Evolutionary conservation across 2,797 vertebrate genomes (phyloP), one percentile per base, ranked within the genome.

Genomic region (Odontamblyopus lacepedii): DNA sequence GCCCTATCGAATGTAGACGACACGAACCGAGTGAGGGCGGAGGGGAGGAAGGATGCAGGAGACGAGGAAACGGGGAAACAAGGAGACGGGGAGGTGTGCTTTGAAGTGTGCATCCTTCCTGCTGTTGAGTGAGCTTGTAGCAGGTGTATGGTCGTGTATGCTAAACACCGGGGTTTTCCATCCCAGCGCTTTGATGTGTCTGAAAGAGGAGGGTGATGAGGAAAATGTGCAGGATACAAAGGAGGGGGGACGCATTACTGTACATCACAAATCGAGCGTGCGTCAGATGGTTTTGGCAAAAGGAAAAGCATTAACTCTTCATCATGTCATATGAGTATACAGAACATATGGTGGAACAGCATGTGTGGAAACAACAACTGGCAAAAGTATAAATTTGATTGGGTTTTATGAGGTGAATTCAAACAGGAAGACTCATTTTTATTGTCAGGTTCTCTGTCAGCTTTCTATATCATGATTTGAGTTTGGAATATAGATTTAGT

Each of bases 151-250:
- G 76, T 86, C 90, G 61, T 63, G 84, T 88, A 83, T 82, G 76
- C 78, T 87, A 91, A 90, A 87, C 82, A 91, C 75, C 4, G 71
- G 71, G 73, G 76, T 78, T 66, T 85, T 86, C 70, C 78, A 73
- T 74, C 80, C 30, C 6, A 44, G 72, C 13, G 75, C 88, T 91
- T 91, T 92, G 90, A 92, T 91, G 89, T 83, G 69, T 11, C 30
- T 30, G 16, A 51, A 74, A 77, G 75, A 83, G 67, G 74, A 76
- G 83, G 83, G 16, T 80, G 88, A 89, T 87, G 87, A 87, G 74
- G 81, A 78, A 71, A 30, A 66, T 72, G 26, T 63, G 50, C 75
- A 41, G 85, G 88, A 83, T 83, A 78, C 74, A 79, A 38, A 86
- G 57, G 70, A 82, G 82, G 59, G 69, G 62, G 59, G 48, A 32